Evolutionary conservation across 2,888 invertebrate species (phyloP).

Genomic region (Auanema sp.): DNA sequence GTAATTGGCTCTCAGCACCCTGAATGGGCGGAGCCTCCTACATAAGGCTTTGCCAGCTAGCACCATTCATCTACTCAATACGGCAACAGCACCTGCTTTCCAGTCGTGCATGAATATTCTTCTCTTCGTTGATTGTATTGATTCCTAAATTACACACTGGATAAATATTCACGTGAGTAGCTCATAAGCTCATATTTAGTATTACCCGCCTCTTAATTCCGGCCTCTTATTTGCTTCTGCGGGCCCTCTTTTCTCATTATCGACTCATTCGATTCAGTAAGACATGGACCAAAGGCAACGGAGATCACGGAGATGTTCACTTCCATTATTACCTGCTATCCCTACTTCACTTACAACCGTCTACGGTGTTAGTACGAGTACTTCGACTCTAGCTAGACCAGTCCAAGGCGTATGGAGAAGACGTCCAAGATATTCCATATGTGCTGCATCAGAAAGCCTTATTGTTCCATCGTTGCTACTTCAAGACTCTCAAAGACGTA

Average conservation of each 20-base stretch:
- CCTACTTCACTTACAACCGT: conserved; percentile 2
- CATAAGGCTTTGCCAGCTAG: conserved; percentile 4
- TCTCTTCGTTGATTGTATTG: too few species aligned
- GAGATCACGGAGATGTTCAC: conserved; percentile 28
- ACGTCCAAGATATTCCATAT: conserved; percentile 17
- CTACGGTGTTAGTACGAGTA: background rate
- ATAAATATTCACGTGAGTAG: too few species aligned
- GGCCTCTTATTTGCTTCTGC: background rate
- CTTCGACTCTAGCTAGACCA: conserved; percentile 23
- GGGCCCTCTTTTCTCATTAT: background rate
- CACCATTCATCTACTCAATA: conserved; percentile 4
- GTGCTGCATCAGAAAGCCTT: conserved; percentile 11
- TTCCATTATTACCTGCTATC: conserved; percentile 23
- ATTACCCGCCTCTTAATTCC: background rate
- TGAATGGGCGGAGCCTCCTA: conserved; percentile 15
- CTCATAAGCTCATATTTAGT: too few species aligned
- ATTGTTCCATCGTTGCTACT: background rate
- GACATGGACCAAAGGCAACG: conserved; percentile 12
- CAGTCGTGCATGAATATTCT: too few species aligned
- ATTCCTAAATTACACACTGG: too few species aligned
- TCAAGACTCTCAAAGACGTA: conserved; percentile 5
- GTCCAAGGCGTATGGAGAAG: conserved; percentile 19
- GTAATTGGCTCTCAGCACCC: conserved; percentile 20
- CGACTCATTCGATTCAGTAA: background rate
- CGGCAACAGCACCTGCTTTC: conserved; percentile 6